Evolutionary conservation across 2,113 vertebrate genomes (phyloP).

Genomic region (Malurus alboscapulatus): DNA sequence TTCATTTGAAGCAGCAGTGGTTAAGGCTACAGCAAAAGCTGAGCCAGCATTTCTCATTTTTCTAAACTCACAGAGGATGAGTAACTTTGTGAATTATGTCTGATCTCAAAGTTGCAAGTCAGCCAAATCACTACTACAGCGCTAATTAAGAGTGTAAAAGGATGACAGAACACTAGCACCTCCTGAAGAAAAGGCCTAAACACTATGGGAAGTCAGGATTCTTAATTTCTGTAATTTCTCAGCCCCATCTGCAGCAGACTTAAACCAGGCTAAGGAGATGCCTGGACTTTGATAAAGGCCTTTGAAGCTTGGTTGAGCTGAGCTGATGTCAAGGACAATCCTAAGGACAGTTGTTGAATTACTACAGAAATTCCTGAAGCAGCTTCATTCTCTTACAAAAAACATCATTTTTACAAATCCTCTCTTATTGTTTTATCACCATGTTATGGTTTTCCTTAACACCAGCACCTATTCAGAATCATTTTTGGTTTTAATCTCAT

Average conservation of each 20-base stretch:
- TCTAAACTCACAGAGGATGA: neutral
- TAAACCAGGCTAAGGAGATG: neutral
- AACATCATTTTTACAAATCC: neutral
- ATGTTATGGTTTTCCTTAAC: neutral
- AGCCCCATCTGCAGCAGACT: neutral
- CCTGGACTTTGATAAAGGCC: neutral
- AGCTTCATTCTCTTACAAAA: neutral
- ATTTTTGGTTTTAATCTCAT: neutral
- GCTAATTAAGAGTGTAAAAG: neutral
- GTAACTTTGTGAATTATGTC: neutral
- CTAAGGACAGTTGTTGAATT: neutral
- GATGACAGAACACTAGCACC: neutral
- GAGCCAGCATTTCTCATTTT: neutral
- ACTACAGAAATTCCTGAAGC: neutral
- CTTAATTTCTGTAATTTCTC: neutral
- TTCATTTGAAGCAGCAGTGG: neutral
- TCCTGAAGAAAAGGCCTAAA: neutral
- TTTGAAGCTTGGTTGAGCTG: neutral
- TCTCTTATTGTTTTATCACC: rapidly evolving
- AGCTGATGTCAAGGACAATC: neutral
- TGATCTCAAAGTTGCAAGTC: neutral
- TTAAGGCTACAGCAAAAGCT: neutral
- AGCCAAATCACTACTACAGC: neutral
- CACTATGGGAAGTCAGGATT: neutral
- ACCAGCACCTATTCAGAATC: neutral